Evolutionary conservation across 2,888 invertebrate genomes (phyloP).

Genomic region (Catocala sponsa): DNA sequence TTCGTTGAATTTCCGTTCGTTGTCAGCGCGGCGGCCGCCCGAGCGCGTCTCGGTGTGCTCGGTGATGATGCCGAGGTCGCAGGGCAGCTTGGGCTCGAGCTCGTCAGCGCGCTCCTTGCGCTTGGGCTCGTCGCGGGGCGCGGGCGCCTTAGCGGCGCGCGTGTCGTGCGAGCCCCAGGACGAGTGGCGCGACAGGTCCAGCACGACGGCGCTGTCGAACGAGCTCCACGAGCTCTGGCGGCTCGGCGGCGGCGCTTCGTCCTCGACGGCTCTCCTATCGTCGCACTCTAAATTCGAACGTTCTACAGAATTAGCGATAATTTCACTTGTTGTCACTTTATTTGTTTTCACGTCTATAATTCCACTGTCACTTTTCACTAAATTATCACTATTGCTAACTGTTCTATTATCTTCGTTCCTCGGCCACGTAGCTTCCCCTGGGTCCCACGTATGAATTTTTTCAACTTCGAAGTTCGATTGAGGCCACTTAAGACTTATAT

Average conservation of each 20-base stretch:
- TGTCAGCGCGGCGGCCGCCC: constrained; percentile 61
- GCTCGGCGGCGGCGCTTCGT: constrained; percentile 74
- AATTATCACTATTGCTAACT: constrained; percentile 74
- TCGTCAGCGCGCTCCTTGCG: constrained; percentile 78
- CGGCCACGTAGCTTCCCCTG: constrained; percentile 84
- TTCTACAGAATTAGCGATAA: constrained; percentile 91
- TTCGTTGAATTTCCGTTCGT: constrained; percentile 82
- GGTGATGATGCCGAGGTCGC: constrained; percentile 76
- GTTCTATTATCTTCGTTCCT: constrained; percentile 66
- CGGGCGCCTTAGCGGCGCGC: constrained; percentile 69
- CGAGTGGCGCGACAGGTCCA: constrained; percentile 92
- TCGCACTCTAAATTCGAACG: constrained; percentile 89
- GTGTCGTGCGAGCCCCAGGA: constrained; percentile 95
- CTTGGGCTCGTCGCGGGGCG: constrained; percentile 62
- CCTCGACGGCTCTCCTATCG: constrained; percentile 69
- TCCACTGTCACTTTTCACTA: constrained; percentile 86
- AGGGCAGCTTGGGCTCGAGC: constrained; percentile 55
- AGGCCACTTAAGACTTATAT: constrained; percentile 64
- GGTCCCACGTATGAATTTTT: constrained; percentile 91
- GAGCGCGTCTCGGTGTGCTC: constrained; percentile 68
- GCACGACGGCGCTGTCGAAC: constrained; percentile 92
- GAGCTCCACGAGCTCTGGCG: constrained; percentile 94
- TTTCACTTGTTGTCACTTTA: constrained; percentile 84
- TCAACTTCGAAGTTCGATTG: constrained; percentile 72
- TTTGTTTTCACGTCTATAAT: constrained; percentile 80